Base-by-base conservation (phyloP, 2,797 vertebrate species). In the Anguilla obscura region DNA sequence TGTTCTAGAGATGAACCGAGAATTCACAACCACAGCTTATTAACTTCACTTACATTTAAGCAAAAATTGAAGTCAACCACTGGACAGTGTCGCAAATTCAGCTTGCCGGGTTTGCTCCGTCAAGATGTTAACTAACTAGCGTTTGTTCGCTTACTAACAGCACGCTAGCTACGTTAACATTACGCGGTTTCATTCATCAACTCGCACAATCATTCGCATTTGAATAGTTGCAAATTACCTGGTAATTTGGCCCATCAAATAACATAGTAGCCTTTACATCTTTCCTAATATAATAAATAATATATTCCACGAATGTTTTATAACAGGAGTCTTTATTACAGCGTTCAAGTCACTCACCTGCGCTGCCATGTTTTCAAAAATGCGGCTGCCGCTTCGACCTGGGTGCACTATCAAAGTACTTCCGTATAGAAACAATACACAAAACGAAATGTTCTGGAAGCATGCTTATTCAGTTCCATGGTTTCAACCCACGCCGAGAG, bases 341-440 rank as follows among this genome's bases (percentile, higher is more conserved):
- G 40, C 30, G 21, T 88, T 74, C 48, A 50, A 27, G 27, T 36
- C 30, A 27, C 80, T 88, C 50, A 92, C 92, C 92, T 91, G 92
- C 21, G 92, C 90, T 84, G 92, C 91, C 92, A 93, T 93, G 86
- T 89, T 92, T 56, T 86, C 84, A 85, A 82, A 56, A 84, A 58
- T 76, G 86, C 84, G 85, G 83, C 86, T 90, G 89, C 86, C 88
- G 80, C 85, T 88, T 88, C 89, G 89, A 89, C 40, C 40, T 45
- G 87, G 30, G 89, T 86, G 87, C 79, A 54, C 87, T 24, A 24
- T 16, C 50, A 33, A 90, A 92, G 71, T 52, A 8, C 5, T 56
- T 90, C 91, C 91, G 92, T 87, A 48, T 86, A 82, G 14, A 84
- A 90, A 86, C 88, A 79, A 48, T 12, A 50, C 18, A 48, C 48